A percentile compares a stretch with the other conserved stretches of the same genome.
phyloP scores from a whole-genome alignment of 2,888 invertebrate species.

The Odontomyia ornata region DNA sequence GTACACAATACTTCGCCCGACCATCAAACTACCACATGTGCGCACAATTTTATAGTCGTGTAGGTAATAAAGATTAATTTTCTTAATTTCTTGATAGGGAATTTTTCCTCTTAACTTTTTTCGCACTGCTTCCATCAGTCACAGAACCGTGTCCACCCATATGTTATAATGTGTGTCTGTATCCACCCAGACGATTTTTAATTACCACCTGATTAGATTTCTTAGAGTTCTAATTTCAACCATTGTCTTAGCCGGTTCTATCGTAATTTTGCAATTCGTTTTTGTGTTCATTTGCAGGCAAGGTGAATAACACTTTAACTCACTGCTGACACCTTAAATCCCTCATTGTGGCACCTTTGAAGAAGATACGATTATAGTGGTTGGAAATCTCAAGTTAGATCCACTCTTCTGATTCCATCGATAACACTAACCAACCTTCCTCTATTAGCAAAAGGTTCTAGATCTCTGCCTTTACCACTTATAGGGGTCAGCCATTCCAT shows the following conservation, averaged over 20 bases:
- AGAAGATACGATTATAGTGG: no score
- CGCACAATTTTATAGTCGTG: background rate
- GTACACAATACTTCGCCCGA: background rate
- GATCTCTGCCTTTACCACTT: no score
- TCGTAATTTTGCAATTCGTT: background rate
- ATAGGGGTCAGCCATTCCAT: no score
- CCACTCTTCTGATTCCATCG: background rate
- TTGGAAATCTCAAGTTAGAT: background rate
- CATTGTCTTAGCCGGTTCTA: slow-evolving; percentile 5
- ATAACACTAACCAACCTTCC: background rate
- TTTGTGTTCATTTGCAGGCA: background rate
- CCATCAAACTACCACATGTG: background rate
- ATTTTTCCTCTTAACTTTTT: background rate
- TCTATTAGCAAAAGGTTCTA: no score
- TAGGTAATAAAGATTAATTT: background rate
- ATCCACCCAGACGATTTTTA: slow-evolving; percentile 2
- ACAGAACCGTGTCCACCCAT: background rate
- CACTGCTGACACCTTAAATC: slow-evolving; percentile 9
- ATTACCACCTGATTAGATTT: slow-evolving; percentile 9
- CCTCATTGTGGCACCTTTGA: background rate
- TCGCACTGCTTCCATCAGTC: background rate
- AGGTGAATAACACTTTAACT: slow-evolving; percentile 29
- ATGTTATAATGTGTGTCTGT: no score
- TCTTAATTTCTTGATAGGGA: background rate
- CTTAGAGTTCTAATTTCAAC: background rate